Evolutionary conservation across 2,797 vertebrate genomes (phyloP).

Genomic region (Kryptolebias ocellatus): DNA sequence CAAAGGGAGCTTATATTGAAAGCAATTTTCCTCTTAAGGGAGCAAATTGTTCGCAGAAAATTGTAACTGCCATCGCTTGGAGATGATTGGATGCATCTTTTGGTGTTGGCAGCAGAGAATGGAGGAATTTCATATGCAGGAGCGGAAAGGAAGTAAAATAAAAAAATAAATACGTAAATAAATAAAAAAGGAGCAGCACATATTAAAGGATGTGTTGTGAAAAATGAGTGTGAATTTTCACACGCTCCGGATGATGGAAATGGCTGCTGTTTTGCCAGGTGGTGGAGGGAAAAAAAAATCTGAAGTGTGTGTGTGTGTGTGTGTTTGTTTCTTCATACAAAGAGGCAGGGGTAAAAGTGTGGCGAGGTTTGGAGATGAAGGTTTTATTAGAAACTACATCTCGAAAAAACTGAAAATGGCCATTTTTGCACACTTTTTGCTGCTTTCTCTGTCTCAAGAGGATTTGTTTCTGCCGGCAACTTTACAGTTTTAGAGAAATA

Average conservation of each 20-base stretch:
- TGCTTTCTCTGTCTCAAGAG: constrained; percentile 73
- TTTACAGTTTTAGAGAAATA: constrained; percentile 34
- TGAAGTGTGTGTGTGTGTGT: constrained; percentile 43
- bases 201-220: constrained; percentile 83
- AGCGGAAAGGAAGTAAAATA: constrained; percentile 17
- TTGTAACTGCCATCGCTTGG: constrained; percentile 83
- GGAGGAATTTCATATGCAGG: constrained; percentile 81
- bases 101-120: constrained; percentile 72
- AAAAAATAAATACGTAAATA: too few species aligned
- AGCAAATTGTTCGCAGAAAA: constrained; percentile 85
- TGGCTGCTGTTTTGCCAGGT: constrained; percentile 77
- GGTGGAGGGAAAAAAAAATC: constrained; percentile 53
- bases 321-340: constrained; percentile 38
- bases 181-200: constrained; percentile 58
- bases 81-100: constrained; percentile 82
- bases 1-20: constrained; percentile 86
- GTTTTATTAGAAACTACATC: constrained; percentile 50
- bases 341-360: constrained; percentile 35
- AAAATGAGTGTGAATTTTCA: constrained; percentile 85
- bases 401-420: constrained; percentile 31
- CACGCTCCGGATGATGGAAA: constrained; percentile 76
- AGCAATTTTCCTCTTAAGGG: constrained; percentile 89
- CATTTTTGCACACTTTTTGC: constrained; percentile 55
- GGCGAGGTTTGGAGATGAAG: constrained; percentile 22
- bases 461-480: constrained; percentile 73